These are phyloP conservation scores for Leucopsar rothschildi DNA, from an alignment of 2,113 vertebrate genomes.

Conservation along the genomic window DNA sequence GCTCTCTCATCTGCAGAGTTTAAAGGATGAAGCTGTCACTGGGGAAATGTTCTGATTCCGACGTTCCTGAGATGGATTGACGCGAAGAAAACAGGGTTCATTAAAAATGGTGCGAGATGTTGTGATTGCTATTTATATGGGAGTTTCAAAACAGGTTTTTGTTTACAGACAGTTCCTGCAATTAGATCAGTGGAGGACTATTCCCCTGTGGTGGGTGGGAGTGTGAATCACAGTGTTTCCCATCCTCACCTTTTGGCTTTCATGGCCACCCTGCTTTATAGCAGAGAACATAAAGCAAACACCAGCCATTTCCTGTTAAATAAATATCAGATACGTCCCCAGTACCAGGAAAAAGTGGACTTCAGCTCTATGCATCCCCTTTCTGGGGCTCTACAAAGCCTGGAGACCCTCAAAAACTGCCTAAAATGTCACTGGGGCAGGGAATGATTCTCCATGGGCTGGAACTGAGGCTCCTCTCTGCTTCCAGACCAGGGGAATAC, in stretches of 20 bases:
- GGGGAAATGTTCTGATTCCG: background rate
- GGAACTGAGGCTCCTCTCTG: background rate
- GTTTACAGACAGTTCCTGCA: background rate
- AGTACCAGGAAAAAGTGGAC: background rate
- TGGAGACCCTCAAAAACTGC: background rate
- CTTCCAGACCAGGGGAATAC: background rate
- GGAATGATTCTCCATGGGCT: background rate
- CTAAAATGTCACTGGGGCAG: background rate
- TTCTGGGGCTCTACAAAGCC: background rate
- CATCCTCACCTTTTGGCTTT: background rate
- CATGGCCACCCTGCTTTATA: background rate
- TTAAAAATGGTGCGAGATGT: background rate
- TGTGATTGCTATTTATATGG: background rate
- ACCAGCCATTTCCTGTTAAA: background rate
- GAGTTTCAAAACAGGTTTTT: background rate
- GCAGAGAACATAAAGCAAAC: background rate
- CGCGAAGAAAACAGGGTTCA: background rate
- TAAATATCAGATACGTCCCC: background rate
- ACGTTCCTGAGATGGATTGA: background rate
- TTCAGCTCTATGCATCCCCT: background rate
- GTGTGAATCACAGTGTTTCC: background rate
- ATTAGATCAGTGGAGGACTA: background rate
- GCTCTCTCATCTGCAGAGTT: background rate
- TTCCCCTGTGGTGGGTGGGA: background rate
- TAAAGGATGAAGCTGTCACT: slow-evolving; percentile 41